Conservation (phyloP, 23 tunicate species). For the Clavelina lepadiformis region DNA sequence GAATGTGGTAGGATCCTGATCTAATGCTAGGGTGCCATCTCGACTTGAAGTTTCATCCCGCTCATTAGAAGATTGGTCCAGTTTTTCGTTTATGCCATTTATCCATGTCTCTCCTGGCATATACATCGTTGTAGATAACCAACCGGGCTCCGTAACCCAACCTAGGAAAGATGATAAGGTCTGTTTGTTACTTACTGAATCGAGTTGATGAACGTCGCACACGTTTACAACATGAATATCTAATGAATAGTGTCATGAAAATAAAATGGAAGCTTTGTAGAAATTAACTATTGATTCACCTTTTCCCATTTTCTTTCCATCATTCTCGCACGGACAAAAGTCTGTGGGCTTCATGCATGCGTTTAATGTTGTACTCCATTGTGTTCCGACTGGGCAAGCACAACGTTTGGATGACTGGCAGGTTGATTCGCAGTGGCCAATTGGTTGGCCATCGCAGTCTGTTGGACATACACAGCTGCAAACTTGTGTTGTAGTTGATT, state of each 20-base stretch:
- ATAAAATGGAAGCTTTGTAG: too few species aligned
- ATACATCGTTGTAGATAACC: constrained; percentile 44
- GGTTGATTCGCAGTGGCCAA: constrained; percentile 12
- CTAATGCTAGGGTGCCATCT: constrained; percentile 48
- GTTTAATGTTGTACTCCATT: constrained; percentile 21
- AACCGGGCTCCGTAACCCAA: constrained; percentile 29
- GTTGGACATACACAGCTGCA: constrained; percentile 44
- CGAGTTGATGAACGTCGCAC: too few species aligned
- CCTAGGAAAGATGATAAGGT: too few species aligned
- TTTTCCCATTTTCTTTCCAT: constrained; percentile 48
- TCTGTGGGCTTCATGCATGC: constrained; percentile 30
- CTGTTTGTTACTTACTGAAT: too few species aligned
- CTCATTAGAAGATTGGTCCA: constrained; percentile 36
- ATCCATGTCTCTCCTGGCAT: constrained; percentile 55
- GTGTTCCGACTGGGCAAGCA: constrained; percentile 33
- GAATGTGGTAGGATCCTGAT: constrained; percentile 39
- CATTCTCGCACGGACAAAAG: constrained; percentile 45
- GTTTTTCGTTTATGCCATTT: constrained; percentile 21
- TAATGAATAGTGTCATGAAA: too few species aligned
- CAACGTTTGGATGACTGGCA: constrained; percentile 16
- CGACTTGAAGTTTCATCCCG: constrained; percentile 36
- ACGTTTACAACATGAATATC: too few species aligned
- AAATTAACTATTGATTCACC: too few species aligned
- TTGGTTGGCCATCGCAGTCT: constrained; percentile 40
- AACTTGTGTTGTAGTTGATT: too few species aligned